Evolutionary conservation across 2,797 vertebrate genomes (phyloP).

Genomic region (Podarcis siculus): DNA sequence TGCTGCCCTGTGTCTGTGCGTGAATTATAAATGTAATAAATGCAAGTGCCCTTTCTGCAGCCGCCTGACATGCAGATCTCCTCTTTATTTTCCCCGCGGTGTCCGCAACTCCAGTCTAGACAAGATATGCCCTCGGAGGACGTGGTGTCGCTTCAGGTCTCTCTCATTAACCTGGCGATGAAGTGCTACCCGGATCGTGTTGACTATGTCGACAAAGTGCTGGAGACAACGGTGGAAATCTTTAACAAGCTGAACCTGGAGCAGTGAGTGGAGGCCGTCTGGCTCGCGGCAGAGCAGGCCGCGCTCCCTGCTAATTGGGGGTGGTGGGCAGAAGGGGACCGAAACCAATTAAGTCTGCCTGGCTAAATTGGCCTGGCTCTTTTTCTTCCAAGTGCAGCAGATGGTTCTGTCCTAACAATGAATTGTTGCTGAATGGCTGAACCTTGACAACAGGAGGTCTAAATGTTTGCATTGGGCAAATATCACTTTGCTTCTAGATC

Average conservation of each 20-base stretch:
- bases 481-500: neutral
- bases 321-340: neutral
- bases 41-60: neutral
- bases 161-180: conserved; percentile 98
- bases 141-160: conserved; percentile 97
- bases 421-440: neutral
- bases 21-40: neutral
- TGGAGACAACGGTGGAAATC: conserved; percentile 98
- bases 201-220: conserved; percentile 97
- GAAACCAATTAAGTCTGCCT: neutral
- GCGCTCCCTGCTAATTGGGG: neutral
- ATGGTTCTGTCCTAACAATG: no score
- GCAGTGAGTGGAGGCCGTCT: conserved; percentile 84
- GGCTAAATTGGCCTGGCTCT: neutral
- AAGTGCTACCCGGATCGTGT: conserved; percentile 98
- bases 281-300: no score
- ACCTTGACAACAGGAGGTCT: neutral
- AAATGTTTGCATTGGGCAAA: neutral
- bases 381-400: no score
- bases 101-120: conserved; percentile 85
- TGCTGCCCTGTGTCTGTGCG: no score
- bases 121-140: conserved; percentile 99
- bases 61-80: no score
- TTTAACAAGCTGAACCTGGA: conserved; percentile 98
- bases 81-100: neutral